Base-by-base conservation (phyloP, 2,888 invertebrate species). In the Drosophila neotestacea region DNA sequence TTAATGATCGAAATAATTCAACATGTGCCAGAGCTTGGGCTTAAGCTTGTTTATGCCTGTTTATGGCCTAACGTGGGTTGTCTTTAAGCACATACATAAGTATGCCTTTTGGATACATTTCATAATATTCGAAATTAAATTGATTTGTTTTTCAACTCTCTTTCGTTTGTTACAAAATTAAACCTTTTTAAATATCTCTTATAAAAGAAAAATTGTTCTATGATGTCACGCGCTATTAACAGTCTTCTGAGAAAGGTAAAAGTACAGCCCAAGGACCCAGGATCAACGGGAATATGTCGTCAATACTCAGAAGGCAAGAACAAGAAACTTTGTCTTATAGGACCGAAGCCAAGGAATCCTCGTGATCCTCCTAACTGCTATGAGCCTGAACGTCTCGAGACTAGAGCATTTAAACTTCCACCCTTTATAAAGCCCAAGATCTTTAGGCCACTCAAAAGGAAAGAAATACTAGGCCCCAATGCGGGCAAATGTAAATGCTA, bases 1-100 rank as follows among this genome's bases (percentile, higher is more conserved):
- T 85, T 83, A 89, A 88, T 84, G 79, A 88, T 85, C 79, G 66
- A 73, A 81, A 77, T 84, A 87, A 75, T 72, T 84, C 71, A 76
- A 71, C 59, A 70, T 79, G 70, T 70, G 68, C 73, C 13, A 13
- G 13, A 64, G 65, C 61, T 64, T 66, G 52, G 70, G 77, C 52
- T 65, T 50, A 65, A 62, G 63, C 73, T 44, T 68, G 65, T 71
- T 86, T 50, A 73, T 71, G 77, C 55, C 39, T 52, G 39, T 52
- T 52, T 38, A 42, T 9, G 48, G 44, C 69, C 66, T 39, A 60
- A 65, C 60, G 11, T 34, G 27, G 11, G 0, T 28, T 6, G 28
- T 28, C 28, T 39, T 38, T 39, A 52, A 39, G 34, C 52, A 39
- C 28, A 52, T 10, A 52, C 28, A 52, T 13, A 52, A 50, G 50